A percentile compares a stretch with the other conserved stretches of the same genome.
These are phyloP conservation scores for Chloroceryle aenea DNA, from an alignment of 2,113 vertebrate genomes.

Conservation along the genomic window DNA sequence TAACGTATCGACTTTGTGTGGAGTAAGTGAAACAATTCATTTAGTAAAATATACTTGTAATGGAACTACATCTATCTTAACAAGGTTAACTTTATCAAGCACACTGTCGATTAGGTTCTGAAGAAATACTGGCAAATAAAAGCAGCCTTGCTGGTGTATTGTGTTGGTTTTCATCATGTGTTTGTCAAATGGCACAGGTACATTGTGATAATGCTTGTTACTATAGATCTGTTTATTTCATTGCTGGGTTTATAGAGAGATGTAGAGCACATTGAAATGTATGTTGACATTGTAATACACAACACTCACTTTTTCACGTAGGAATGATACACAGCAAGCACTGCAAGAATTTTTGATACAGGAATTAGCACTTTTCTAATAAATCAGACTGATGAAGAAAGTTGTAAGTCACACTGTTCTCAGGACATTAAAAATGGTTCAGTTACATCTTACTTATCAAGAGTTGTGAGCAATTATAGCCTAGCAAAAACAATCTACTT, in stretches of 20 bases:
- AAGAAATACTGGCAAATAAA: neutral
- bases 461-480: neutral
- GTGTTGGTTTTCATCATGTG: neutral
- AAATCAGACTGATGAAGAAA: conserved; percentile 13
- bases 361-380: neutral
- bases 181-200: neutral
- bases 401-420: neutral
- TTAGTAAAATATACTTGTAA: neutral
- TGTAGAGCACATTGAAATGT: neutral
- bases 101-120: neutral
- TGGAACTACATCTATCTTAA: neutral
- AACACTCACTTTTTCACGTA: neutral
- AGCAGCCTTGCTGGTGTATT: neutral
- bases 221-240: neutral
- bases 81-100: neutral
- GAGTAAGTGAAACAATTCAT: neutral
- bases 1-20: neutral
- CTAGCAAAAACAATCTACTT: conserved; percentile 16
- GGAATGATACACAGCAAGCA: neutral
- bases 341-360: neutral
- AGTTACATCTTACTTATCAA: neutral
- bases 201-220: neutral
- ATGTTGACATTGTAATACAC: neutral
- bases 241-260: neutral
- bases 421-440: conserved; percentile 52